Base-by-base conservation (phyloP, 1,140 invertebrate species). In the Leptinotarsa texana region DNA sequence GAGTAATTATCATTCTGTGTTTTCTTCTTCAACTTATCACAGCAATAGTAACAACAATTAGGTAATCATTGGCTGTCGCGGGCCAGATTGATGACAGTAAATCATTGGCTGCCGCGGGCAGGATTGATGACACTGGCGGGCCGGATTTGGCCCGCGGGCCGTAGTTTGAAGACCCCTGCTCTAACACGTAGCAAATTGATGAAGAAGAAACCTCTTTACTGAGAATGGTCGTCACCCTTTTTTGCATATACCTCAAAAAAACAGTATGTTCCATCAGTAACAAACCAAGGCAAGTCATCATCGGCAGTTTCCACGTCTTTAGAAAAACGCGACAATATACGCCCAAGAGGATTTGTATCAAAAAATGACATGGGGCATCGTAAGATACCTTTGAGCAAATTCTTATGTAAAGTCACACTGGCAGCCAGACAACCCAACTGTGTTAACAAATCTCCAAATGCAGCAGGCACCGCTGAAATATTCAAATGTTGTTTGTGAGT, bases 301-400 rank as follows among this genome's bases (percentile, higher is more conserved):
- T 95, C 93, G 86, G 95, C 63, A 18, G 79, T 78, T 78, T 91
- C 90, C 74, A 90, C 82, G 82, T 94, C 92, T 91, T 95, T 96
- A 82, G 93, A 92, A 88, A 97, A 96, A 83, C 95, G 90, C 42
- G 95, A 92, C 80, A 97, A 88, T 80, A 97, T 92, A 84, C 96
- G 89, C 86, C 96, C 96, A 78, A 90, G 84, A 63, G 96, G 96
- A 76, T 95, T 97, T 79, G 92, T 93, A 86, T 97, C 95, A 87
- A 94, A 97, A 89, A 96, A 96, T 85, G 88, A 86, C 86, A 94
- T 88, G 75, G 93, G 92, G 70, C 91, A 89, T 82, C 90, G 90
- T 82, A 98, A 86, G 82, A 98, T 88, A 81, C 91, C 91, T 69
- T 84, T 81, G 83, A 98, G 88, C 86, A 98, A 90, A 74, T 89